Evolutionary conservation across 23 tunicate species (phyloP).

Genomic region (Trididemnum clinides): DNA sequence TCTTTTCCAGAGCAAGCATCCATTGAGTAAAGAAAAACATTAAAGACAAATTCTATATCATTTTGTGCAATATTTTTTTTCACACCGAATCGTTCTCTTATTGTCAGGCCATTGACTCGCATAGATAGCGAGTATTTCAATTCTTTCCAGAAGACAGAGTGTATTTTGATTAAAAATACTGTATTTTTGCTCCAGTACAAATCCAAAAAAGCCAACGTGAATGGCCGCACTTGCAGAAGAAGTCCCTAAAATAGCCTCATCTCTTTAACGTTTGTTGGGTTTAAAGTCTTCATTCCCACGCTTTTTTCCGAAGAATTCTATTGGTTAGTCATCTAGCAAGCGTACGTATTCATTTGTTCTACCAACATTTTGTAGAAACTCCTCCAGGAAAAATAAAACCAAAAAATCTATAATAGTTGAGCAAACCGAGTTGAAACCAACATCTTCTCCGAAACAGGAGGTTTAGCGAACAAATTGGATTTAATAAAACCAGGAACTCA

Average conservation of each 20-base stretch:
- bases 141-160: background rate
- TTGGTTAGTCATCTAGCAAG: background rate
- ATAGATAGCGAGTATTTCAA: background rate
- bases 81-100: background rate
- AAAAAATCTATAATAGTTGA: background rate
- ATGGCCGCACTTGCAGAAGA: background rate
- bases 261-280: background rate
- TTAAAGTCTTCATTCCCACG: background rate
- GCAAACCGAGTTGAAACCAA: background rate
- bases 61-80: background rate
- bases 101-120: background rate
- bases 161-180: background rate
- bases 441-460: background rate
- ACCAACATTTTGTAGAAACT: background rate
- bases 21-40: background rate
- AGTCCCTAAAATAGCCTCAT: background rate
- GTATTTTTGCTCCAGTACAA: conserved; percentile 2
- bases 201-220: background rate
- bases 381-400: background rate
- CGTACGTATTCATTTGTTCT: background rate
- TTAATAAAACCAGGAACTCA: background rate
- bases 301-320: background rate
- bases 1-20: background rate
- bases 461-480: background rate
- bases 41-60: background rate